A percentile compares a stretch with the other conserved stretches of the same genome.
phyloP scores from a whole-genome alignment of 2,888 invertebrate genomes.

The Galeopsomyia nigrocyanea region DNA sequence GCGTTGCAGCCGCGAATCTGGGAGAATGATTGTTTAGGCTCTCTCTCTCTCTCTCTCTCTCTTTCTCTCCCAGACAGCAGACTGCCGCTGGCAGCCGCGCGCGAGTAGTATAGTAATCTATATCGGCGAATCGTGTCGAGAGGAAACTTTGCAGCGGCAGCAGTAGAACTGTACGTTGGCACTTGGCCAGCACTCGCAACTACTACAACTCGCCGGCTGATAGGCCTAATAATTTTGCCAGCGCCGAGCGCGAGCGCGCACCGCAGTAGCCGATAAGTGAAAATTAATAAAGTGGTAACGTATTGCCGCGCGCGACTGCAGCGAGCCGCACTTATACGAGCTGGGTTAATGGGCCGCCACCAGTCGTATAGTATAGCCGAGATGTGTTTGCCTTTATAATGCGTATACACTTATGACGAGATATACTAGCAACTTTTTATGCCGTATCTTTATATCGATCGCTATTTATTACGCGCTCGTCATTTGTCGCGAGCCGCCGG shows the following conservation, averaged over 20 bases:
- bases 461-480: constrained; percentile 34
- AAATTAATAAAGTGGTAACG: constrained; percentile 38
- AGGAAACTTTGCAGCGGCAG: no score
- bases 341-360: constrained; percentile 1
- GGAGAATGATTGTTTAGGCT: no score
- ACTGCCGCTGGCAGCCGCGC: no score
- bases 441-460: constrained; percentile 28
- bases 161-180: constrained; percentile 7
- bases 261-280: constrained; percentile 24
- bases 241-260: background rate
- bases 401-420: background rate
- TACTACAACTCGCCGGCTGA: constrained; percentile 2
- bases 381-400: background rate
- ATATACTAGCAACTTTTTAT: constrained; percentile 23
- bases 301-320: background rate
- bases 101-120: no score
- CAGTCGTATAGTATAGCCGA: no score
- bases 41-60: no score
- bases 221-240: constrained; percentile 21
- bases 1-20: no score
- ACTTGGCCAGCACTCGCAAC: constrained; percentile 12
- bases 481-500: constrained; percentile 9
- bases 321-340: constrained; percentile 19
- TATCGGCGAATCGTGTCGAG: no score
- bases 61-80: no score